These are phyloP conservation scores for Diabrotica balteata DNA, from an alignment of 2,888 invertebrate species.

Conservation along the genomic window DNA sequence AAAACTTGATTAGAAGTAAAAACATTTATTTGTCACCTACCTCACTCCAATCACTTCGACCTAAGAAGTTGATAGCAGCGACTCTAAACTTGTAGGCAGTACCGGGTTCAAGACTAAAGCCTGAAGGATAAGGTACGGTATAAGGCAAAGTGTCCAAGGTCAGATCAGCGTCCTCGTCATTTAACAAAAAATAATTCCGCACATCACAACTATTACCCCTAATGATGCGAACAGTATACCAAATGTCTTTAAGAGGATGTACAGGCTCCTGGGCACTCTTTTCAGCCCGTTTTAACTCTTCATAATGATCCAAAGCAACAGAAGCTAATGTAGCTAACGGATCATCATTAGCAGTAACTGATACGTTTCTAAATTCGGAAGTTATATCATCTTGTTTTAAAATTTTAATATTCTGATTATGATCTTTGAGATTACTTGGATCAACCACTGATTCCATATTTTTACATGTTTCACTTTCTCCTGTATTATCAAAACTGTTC, in stretches of 20 bases:
- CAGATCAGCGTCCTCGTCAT: constrained; percentile 70
- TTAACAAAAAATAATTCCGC: constrained; percentile 70
- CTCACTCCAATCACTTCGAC: constrained; percentile 92
- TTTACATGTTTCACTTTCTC: constrained; percentile 37
- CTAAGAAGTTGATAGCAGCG: constrained; percentile 94
- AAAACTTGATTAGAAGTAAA: not conserved
- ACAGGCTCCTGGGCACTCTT: constrained; percentile 36
- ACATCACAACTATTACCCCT: constrained; percentile 86
- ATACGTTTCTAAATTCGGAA: not conserved
- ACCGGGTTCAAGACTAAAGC: constrained; percentile 80
- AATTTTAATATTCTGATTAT: constrained; percentile 3
- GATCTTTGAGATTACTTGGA: not conserved
- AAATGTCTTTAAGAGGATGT: constrained; percentile 68
- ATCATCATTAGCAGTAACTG: constrained; percentile 38
- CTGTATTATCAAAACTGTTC: not conserved
- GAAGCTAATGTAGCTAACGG: constrained; percentile 58
- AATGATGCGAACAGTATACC: constrained; percentile 95
- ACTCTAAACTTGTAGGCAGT: constrained; percentile 96
- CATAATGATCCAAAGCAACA: constrained; percentile 61
- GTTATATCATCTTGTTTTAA: constrained; percentile 32
- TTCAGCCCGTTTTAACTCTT: constrained; percentile 50
- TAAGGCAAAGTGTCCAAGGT: constrained; percentile 80
- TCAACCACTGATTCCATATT: constrained; percentile 39
- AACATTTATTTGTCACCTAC: constrained; percentile 61
- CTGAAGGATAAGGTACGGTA: constrained; percentile 70